Conservation (phyloP, 2,797 vertebrate species). For the Cossypha niveicapilla region DNA sequence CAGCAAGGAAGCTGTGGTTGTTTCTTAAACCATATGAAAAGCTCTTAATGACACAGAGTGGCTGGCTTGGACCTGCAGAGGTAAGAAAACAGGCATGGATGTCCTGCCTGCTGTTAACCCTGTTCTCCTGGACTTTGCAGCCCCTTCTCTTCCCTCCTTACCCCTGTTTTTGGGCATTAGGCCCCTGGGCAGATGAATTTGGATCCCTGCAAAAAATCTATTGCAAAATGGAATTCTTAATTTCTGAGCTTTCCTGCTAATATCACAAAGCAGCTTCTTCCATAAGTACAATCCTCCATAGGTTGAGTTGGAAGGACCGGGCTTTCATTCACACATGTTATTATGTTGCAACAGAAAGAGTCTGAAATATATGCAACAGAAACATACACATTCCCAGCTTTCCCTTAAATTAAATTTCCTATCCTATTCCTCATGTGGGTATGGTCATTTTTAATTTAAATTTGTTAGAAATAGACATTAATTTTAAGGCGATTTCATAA, state of each 20-base stretch:
- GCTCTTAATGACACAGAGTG: not conserved
- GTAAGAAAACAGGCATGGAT: not conserved
- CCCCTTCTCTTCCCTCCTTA: not conserved
- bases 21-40: not conserved
- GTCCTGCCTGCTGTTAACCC: not conserved
- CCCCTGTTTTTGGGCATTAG: not conserved
- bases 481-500: constrained; percentile 51
- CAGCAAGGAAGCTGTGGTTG: not conserved
- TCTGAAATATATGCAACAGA: constrained; percentile 27
- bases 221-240: not conserved
- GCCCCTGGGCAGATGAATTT: not conserved
- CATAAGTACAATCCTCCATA: not conserved
- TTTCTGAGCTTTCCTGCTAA: not conserved
- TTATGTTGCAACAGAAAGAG: constrained; percentile 11
- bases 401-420: constrained; percentile 52
- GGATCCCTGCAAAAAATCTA: not conserved
- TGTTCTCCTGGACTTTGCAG: not conserved
- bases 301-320: not conserved
- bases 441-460: constrained; percentile 53
- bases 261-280: not conserved
- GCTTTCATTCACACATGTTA: not conserved
- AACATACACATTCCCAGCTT: constrained; percentile 14
- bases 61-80: not conserved
- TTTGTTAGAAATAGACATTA: constrained; percentile 56
- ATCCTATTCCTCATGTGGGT: constrained; percentile 21